These are phyloP conservation scores for Lepilemur ruficaudatus DNA, from an alignment of 2,797 vertebrate genomes.

Conservation along the genomic window DNA sequence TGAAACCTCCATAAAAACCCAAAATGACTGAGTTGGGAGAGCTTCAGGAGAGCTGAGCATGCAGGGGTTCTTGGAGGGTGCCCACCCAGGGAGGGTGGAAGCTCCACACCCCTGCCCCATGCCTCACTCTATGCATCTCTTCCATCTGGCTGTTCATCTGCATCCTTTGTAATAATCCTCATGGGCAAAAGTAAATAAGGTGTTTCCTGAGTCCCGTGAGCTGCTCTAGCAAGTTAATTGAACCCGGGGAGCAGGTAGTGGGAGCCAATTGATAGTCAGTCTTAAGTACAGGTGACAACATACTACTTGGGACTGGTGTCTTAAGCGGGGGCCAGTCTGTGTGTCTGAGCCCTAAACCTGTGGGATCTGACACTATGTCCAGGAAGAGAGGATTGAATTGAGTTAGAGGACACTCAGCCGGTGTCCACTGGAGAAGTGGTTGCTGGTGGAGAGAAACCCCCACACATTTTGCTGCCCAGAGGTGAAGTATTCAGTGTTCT, in stretches of 20 bases:
- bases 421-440: background rate
- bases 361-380: background rate
- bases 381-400: background rate
- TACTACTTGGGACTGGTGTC: background rate
- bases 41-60: background rate
- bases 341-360: background rate
- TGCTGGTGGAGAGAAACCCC: background rate
- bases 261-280: background rate
- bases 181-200: background rate
- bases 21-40: background rate
- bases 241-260: background rate
- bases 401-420: background rate
- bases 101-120: accelerated
- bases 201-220: background rate
- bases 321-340: background rate
- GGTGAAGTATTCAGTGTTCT: background rate
- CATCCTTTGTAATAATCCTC: background rate
- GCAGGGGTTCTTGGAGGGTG: no score
- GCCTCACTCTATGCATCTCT: background rate
- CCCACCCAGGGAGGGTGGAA: background rate
- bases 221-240: background rate
- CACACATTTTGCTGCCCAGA: background rate
- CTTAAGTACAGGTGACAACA: background rate
- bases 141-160: background rate
- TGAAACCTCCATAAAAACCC: background rate